Conservation (phyloP, 2,888 invertebrate genomes). For the Drosophila prolongata region DNA sequence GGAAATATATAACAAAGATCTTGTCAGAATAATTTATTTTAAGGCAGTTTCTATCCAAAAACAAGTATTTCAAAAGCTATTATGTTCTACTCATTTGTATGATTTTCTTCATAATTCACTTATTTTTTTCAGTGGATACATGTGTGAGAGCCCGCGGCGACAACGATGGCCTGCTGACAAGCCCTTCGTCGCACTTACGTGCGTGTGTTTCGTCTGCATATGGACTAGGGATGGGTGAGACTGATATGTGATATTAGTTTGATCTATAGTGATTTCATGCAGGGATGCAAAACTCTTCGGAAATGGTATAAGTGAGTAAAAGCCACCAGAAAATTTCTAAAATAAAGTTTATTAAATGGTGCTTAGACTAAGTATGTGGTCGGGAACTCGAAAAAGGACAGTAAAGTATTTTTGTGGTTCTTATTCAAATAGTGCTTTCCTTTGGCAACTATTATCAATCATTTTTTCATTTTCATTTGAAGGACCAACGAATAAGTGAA, state of each 20-base stretch:
- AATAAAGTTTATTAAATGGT: conserved; percentile 21
- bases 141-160: conserved; percentile 44
- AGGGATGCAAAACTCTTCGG: conserved; percentile 12
- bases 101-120: too few species aligned
- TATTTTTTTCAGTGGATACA: not conserved
- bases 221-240: conserved; percentile 17
- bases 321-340: conserved; percentile 21
- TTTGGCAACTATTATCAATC: conserved; percentile 17
- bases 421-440: not conserved
- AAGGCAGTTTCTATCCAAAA: too few species aligned
- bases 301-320: conserved; percentile 22
- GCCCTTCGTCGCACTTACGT: conserved; percentile 31
- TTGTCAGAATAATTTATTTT: too few species aligned
- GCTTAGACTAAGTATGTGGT: not conserved
- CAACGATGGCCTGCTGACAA: conserved; percentile 49
- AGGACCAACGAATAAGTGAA: not conserved
- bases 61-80: too few species aligned
- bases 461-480: not conserved
- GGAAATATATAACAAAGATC: too few species aligned
- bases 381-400: not conserved
- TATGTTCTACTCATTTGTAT: too few species aligned
- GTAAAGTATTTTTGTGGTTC: not conserved
- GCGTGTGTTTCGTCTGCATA: conserved; percentile 6
- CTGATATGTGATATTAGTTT: conserved; percentile 42
- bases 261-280: conserved; percentile 44